Conservation (phyloP, 2,797 vertebrate genomes). For the Cirrhinus mrigala region DNA sequence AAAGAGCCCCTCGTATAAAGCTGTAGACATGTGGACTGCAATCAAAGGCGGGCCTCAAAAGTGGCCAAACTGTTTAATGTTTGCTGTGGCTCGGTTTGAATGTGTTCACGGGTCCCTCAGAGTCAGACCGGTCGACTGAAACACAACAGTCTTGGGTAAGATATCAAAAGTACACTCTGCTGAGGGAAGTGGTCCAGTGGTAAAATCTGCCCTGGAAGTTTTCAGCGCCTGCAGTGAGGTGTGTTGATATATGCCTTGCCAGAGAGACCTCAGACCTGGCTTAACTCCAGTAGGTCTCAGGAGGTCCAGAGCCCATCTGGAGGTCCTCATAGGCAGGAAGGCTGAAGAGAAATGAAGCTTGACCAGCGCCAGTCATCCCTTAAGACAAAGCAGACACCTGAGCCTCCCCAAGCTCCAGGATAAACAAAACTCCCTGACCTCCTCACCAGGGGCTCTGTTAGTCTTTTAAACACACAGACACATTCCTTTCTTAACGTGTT, state of each 20-base stretch:
- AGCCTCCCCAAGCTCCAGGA: constrained; percentile 60
- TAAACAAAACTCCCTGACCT: constrained; percentile 62
- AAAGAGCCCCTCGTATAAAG: constrained; percentile 38
- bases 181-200: constrained; percentile 30
- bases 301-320: constrained; percentile 60
- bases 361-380: constrained; percentile 69
- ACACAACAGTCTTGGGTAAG: constrained; percentile 50
- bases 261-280: constrained; percentile 57
- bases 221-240: constrained; percentile 47
- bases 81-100: constrained; percentile 1
- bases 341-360: constrained; percentile 70
- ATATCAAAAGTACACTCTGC: constrained; percentile 48
- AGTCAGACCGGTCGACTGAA: constrained; percentile 26
- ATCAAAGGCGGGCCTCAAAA: constrained; percentile 43
- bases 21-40: constrained; percentile 44
- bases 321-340: constrained; percentile 63
- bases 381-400: constrained; percentile 65
- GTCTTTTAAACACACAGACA: constrained; percentile 44
- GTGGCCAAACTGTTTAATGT: constrained; percentile 39
- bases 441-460: constrained; percentile 55
- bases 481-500: constrained; percentile 38
- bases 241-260: constrained; percentile 46
- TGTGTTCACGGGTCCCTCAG: not conserved
- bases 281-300: constrained; percentile 55
- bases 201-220: constrained; percentile 45